Percentiles rank a stretch among this genome's conserved stretches.
These are phyloP conservation scores for Tribolium castaneum DNA, from an alignment of 1,140 invertebrate species.

Conservation along the genomic window DNA sequence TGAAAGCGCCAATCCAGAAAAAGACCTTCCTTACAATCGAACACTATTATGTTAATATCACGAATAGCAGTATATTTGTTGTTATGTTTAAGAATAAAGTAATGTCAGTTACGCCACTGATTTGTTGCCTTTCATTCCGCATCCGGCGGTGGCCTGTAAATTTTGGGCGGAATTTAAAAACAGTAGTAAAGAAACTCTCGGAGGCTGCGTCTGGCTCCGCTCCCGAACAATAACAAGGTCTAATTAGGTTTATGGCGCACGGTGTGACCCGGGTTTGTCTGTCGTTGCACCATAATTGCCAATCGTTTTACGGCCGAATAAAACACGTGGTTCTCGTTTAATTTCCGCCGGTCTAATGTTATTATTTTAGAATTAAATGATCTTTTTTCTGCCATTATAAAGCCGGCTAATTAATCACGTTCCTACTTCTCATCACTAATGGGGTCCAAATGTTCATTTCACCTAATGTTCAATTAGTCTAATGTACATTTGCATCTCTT, in stretches of 20 bases:
- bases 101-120: too few relatives aligned
- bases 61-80: too few relatives aligned
- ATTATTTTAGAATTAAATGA: slow-evolving; percentile 48
- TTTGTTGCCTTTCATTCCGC: too few relatives aligned
- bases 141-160: slow-evolving; percentile 18
- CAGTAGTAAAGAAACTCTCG: slow-evolving; percentile 11
- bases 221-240: slow-evolving; percentile 31
- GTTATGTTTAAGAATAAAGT: too few relatives aligned
- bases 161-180: slow-evolving; percentile 21
- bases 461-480: slow-evolving; percentile 65
- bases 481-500: slow-evolving; percentile 64
- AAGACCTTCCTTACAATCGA: too few relatives aligned
- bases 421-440: slow-evolving; percentile 60
- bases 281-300: slow-evolving; percentile 34
- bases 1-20: too few relatives aligned
- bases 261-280: slow-evolving; percentile 31
- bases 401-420: slow-evolving; percentile 61
- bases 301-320: slow-evolving; percentile 42
- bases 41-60: too few relatives aligned
- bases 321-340: slow-evolving; percentile 42
- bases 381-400: slow-evolving; percentile 45
- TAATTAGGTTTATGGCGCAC: slow-evolving; percentile 47
- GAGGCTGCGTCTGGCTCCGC: background rate
- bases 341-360: slow-evolving; percentile 45
- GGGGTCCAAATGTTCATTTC: slow-evolving; percentile 64